Evolutionary conservation across 2,113 vertebrate genomes (phyloP).

Genomic region (Leptobrachium ailaonicum): DNA sequence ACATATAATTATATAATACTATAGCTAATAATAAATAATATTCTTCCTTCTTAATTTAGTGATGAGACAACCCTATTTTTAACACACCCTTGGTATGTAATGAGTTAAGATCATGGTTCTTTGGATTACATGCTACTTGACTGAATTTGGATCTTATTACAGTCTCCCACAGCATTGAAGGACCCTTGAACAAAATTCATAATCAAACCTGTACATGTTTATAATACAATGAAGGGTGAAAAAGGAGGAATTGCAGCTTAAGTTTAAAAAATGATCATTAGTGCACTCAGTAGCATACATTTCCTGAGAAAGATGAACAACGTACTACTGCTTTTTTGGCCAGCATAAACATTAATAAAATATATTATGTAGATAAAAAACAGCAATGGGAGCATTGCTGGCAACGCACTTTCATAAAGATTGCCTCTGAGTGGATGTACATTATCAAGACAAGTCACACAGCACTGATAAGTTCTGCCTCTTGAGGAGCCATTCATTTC

Average conservation of each 20-base stretch:
- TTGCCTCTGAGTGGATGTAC: slow-evolving; percentile 64
- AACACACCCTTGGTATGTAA: slow-evolving; percentile 22
- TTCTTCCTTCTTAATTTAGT: too few species aligned
- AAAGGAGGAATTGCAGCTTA: slow-evolving; percentile 30
- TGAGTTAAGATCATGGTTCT: neutral
- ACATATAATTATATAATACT: too few species aligned
- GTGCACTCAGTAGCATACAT: slow-evolving; percentile 57
- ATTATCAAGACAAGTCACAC: slow-evolving; percentile 70
- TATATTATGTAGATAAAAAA: slow-evolving; percentile 64
- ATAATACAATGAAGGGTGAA: slow-evolving; percentile 24
- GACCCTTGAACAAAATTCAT: slow-evolving; percentile 14
- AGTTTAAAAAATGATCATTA: slow-evolving; percentile 63
- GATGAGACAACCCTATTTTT: too few species aligned
- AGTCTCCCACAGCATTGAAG: neutral
- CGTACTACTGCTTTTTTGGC: slow-evolving; percentile 53
- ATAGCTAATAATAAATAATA: too few species aligned
- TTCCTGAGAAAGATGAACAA: slow-evolving; percentile 62
- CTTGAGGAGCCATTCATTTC: slow-evolving; percentile 79
- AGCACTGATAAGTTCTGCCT: slow-evolving; percentile 71
- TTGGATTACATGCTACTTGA: neutral
- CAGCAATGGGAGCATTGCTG: slow-evolving; percentile 61
- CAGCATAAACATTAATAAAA: slow-evolving; percentile 65
- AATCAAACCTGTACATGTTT: slow-evolving; percentile 20
- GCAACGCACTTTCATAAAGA: slow-evolving; percentile 69
- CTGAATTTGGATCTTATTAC: slow-evolving; percentile 1